Base-by-base conservation (phyloP, 1,140 invertebrate species). In the Plutomurus gul region DNA sequence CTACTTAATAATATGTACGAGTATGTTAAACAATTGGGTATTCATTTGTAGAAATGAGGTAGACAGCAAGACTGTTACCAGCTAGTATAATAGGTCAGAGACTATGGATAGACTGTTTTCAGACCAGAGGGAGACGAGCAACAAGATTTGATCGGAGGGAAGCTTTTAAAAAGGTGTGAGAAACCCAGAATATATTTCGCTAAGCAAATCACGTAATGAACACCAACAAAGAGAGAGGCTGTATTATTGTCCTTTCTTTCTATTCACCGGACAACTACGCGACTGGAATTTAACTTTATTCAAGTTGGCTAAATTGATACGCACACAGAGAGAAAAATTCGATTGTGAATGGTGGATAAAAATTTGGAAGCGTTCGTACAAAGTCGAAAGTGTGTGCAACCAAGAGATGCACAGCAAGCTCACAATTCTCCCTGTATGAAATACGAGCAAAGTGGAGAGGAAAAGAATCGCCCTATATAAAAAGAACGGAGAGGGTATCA, bases 401-500 rank as follows among this genome's bases (percentile, higher is more conserved):
- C n/a, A n/a, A n/a, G n/a, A n/a, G n/a, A n/a, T n/a, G n/a, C n/a
- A n/a, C n/a, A n/a, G n/a, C n/a, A n/a, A n/a, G n/a, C n/a, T n/a
- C n/a, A n/a, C n/a, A n/a, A n/a, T n/a, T n/a, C n/a, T n/a, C n/a
- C n/a, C n/a, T n/a, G n/a, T n/a, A n/a, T 30, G 51, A 56, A 56
- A 56, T 56, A 56, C 4, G 51, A 56, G 51, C 10, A 11, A 65
- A 4, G 56, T 30, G 27, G 56, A 65, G 11, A 25, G 22, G 18
- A 36, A 65, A 65, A 65, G 56, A 65, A 65, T n/a, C 56, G 56
- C 56, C 36, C 56, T 65, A 65, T 33, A 65, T 65, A 65, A 65
- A 3, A 1, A 43, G 39, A 43, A 43, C 39, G n/a, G 56, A 65
- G 56, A 65, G 56, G 56, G 56, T 65, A 65, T 65, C 56, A 33